phyloP scores from a whole-genome alignment of 2,888 invertebrate genomes.

The Tethea ocularis region DNA sequence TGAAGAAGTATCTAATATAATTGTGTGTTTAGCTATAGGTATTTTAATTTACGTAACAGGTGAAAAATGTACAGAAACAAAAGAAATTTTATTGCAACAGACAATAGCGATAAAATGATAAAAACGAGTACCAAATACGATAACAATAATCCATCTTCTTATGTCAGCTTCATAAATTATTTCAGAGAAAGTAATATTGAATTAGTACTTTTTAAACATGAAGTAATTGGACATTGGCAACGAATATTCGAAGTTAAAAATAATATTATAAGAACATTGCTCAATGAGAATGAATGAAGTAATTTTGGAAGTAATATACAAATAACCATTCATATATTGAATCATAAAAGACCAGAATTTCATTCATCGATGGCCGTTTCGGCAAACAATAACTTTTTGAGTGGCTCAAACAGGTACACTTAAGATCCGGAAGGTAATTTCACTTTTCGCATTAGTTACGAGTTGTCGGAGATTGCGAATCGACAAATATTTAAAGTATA shows the following conservation, averaged over 20 bases:
- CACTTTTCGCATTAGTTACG: slow-evolving; percentile 49
- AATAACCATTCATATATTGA: slow-evolving; percentile 12
- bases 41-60: background rate
- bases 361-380: slow-evolving; percentile 35
- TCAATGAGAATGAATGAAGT: slow-evolving; percentile 10
- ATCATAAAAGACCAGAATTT: slow-evolving; percentile 32
- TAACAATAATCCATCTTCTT: slow-evolving; percentile 40
- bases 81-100: slow-evolving; percentile 26
- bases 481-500: slow-evolving; percentile 15
- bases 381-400: slow-evolving; percentile 29
- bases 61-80: background rate
- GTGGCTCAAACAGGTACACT: slow-evolving; percentile 28
- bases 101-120: slow-evolving; percentile 41
- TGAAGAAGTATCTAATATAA: background rate
- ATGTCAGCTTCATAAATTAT: slow-evolving; percentile 39
- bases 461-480: slow-evolving; percentile 26
- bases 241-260: slow-evolving; percentile 13
- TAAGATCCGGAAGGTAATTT: slow-evolving; percentile 45
- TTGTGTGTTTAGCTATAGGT: background rate
- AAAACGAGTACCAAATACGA: slow-evolving; percentile 31
- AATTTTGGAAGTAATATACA: too few species aligned
- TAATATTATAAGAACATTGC: slow-evolving; percentile 13
- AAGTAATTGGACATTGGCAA: slow-evolving; percentile 29
- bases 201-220: too few species aligned
- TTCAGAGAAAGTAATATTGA: slow-evolving; percentile 43